Conservation (phyloP, 2,888 invertebrate species). For the Plebejus melissa region DNA sequence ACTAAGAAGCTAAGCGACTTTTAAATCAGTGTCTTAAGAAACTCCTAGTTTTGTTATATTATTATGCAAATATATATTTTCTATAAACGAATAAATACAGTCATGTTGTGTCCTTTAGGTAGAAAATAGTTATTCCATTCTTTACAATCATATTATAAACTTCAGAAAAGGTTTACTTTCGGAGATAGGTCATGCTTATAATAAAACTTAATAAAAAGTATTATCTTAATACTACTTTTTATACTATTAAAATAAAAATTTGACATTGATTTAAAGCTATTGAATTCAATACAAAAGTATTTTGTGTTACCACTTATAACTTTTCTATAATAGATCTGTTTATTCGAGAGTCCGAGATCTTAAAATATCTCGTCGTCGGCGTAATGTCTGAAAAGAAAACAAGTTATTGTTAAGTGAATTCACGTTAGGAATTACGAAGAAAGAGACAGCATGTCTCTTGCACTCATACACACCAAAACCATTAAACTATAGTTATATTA, state of each 20-base stretch:
- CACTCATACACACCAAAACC: too few species aligned
- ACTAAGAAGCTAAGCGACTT: neutral
- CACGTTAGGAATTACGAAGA: too few species aligned
- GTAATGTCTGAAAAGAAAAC: slow-evolving; percentile 29
- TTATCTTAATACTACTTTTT: neutral
- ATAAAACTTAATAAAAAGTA: neutral
- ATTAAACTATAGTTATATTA: too few species aligned
- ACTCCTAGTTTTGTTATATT: too few species aligned
- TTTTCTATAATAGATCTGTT: neutral
- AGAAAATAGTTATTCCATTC: neutral
- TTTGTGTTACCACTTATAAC: slow-evolving; percentile 9
- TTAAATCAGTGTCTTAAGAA: too few species aligned
- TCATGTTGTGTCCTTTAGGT: neutral
- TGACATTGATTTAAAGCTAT: slow-evolving; percentile 43
- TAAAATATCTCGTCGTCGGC: slow-evolving; percentile 5
- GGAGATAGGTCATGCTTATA: neutral
- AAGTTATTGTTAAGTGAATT: neutral
- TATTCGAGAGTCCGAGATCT: neutral
- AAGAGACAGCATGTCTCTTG: too few species aligned
- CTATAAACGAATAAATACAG: neutral
- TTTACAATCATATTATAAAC: neutral
- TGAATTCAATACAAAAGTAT: slow-evolving; percentile 34
- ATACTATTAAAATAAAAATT: slow-evolving; percentile 31
- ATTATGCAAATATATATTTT: too few species aligned
- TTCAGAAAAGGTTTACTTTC: neutral